phyloP scores from a whole-genome alignment of 2,888 invertebrate species.

The Galeruca laticollis region DNA sequence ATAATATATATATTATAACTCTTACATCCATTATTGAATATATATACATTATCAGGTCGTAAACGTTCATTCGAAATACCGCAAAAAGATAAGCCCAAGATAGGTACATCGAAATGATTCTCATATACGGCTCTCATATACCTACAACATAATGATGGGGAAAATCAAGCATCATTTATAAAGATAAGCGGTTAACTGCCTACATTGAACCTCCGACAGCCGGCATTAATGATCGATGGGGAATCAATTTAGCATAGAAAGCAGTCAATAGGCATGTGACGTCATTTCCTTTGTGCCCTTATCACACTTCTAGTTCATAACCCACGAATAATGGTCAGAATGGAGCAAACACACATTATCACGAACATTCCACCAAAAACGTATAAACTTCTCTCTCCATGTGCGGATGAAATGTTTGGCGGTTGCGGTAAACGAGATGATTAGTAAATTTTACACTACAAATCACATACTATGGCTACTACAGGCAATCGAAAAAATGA shows the following conservation, averaged over 20 bases:
- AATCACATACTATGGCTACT: neutral
- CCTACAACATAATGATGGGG: slow-evolving; percentile 40
- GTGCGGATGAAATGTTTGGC: slow-evolving; percentile 7
- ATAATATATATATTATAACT: too few species aligned
- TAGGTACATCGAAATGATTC: slow-evolving; percentile 3
- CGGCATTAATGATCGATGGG: slow-evolving; percentile 66
- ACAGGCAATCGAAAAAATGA: neutral
- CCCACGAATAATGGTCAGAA: slow-evolving; percentile 65
- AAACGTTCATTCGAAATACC: slow-evolving; percentile 2
- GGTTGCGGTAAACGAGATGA: slow-evolving; percentile 10
- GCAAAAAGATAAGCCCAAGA: slow-evolving; percentile 12
- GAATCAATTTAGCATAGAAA: slow-evolving; percentile 66
- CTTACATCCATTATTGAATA: too few species aligned
- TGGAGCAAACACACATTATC: slow-evolving; percentile 46
- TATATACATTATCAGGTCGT: too few species aligned
- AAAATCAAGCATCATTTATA: slow-evolving; percentile 66
- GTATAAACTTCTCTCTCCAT: slow-evolving; percentile 11
- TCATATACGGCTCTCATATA: slow-evolving; percentile 10
- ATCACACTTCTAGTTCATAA: slow-evolving; percentile 69
- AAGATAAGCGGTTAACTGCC: slow-evolving; percentile 65
- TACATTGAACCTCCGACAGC: slow-evolving; percentile 58
- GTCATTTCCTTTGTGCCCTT: slow-evolving; percentile 68
- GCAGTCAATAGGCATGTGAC: slow-evolving; percentile 67
- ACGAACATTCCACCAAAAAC: slow-evolving; percentile 20
- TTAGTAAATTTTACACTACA: slow-evolving; percentile 16